These are phyloP conservation scores for Caenorhabditis becei DNA, from an alignment of 2,888 invertebrate genomes.

Conservation along the genomic window DNA sequence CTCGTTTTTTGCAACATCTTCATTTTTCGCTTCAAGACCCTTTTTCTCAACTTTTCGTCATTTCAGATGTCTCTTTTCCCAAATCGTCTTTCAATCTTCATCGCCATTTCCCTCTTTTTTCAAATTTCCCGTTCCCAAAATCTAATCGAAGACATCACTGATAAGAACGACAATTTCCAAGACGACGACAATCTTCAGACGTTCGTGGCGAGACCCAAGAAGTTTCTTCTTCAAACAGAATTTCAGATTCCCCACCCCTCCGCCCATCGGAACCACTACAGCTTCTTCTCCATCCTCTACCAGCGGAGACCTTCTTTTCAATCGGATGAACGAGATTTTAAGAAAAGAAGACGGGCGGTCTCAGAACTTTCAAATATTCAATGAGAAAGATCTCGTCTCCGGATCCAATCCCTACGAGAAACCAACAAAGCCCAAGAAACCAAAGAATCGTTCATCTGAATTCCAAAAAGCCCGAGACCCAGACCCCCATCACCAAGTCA, in stretches of 20 bases:
- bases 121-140: neutral
- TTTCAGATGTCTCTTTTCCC: conserved; percentile 19
- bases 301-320: conserved; percentile 20
- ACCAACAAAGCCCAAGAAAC: conserved; percentile 32
- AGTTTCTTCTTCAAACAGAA: neutral
- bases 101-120: neutral
- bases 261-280: conserved; percentile 57
- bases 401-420: conserved; percentile 26
- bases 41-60: too few species aligned
- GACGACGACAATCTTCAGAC: conserved; percentile 42
- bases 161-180: conserved; percentile 9
- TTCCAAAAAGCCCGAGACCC: conserved; percentile 44
- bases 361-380: conserved; percentile 59
- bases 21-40: too few species aligned
- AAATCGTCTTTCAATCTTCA: neutral
- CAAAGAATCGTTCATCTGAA: conserved; percentile 25
- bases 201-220: neutral
- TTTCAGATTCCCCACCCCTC: conserved; percentile 59
- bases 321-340: conserved; percentile 43
- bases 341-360: conserved; percentile 18
- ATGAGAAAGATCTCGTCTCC: conserved; percentile 52
- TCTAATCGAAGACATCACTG: conserved; percentile 53
- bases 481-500: conserved; percentile 61
- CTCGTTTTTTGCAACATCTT: too few species aligned
- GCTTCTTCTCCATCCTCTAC: too few species aligned